Percentiles rank a stretch among this genome's conserved stretches.
These are phyloP conservation scores for Serranus cabrilla DNA, from an alignment of 2,797 vertebrate species.

Conservation along the genomic window DNA sequence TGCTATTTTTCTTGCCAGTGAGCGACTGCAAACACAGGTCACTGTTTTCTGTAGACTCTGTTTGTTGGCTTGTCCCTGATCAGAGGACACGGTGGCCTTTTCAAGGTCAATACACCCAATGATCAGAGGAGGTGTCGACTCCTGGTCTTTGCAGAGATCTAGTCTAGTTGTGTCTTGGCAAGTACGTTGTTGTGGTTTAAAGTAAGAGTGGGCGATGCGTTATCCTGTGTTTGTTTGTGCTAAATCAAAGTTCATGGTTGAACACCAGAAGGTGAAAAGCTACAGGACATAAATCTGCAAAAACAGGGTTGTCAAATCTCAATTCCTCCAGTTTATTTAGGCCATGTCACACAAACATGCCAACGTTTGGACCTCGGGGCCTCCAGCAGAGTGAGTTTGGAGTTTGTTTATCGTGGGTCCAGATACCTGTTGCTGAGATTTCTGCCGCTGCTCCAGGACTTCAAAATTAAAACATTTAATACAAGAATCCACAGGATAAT, in stretches of 20 bases:
- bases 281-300: too few relatives aligned
- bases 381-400: too few relatives aligned
- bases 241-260: too few relatives aligned
- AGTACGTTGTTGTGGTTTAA: conserved; percentile 1
- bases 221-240: too few relatives aligned
- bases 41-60: conserved; percentile 12
- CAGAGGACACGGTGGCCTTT: not conserved
- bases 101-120: conserved; percentile 33
- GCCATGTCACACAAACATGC: too few relatives aligned
- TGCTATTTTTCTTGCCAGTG: not conserved
- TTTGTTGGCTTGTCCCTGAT: conserved; percentile 26
- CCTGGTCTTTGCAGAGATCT: not conserved
- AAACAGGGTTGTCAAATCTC: too few relatives aligned
- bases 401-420: not conserved
- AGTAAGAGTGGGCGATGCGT: too few relatives aligned
- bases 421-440: not conserved
- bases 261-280: too few relatives aligned
- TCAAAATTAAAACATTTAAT: not conserved
- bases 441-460: not conserved
- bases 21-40: conserved; percentile 11
- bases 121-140: conserved; percentile 2
- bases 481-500: not conserved
- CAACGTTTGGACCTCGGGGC: too few relatives aligned
- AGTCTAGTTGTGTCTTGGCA: not conserved
- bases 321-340: too few relatives aligned